These are phyloP conservation scores for Tenrec ecaudatus DNA, from an alignment of 2,113 vertebrate species.

Conservation along the genomic window DNA sequence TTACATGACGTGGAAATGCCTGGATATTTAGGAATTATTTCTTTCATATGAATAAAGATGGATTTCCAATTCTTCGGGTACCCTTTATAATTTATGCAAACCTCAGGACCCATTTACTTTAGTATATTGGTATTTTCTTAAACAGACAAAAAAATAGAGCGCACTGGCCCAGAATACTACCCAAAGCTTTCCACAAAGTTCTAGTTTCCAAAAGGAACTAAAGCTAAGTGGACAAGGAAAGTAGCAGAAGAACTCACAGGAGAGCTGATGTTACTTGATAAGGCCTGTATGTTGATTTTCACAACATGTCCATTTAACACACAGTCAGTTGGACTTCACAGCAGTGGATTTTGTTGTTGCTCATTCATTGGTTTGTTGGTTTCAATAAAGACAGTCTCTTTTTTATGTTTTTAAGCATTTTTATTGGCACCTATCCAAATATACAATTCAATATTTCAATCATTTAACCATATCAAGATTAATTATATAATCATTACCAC, in stretches of 20 bases:
- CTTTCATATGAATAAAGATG: not conserved
- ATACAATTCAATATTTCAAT: no score
- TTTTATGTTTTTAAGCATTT: no score
- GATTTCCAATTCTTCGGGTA: not conserved
- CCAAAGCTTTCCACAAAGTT: no score
- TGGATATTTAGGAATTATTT: not conserved
- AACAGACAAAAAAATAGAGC: no score
- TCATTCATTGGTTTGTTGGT: no score
- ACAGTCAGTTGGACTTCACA: no score
- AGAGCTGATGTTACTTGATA: not conserved
- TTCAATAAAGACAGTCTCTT: no score
- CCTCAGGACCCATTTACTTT: not conserved
- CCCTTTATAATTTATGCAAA: slow-evolving; percentile 30
- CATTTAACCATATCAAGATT: no score
- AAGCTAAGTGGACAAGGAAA: not conserved
- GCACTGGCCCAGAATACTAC: no score
- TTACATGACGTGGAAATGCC: not conserved
- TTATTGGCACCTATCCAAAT: no score
- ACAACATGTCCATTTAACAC: not conserved
- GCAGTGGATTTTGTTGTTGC: no score
- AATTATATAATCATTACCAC: no score
- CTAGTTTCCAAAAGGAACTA: not conserved
- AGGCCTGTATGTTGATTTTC: not conserved
- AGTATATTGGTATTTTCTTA: not conserved
- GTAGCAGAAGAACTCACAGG: not conserved